Base-by-base conservation (phyloP, 2,113 vertebrate species). In the Pyxicephalus adspersus region DNA sequence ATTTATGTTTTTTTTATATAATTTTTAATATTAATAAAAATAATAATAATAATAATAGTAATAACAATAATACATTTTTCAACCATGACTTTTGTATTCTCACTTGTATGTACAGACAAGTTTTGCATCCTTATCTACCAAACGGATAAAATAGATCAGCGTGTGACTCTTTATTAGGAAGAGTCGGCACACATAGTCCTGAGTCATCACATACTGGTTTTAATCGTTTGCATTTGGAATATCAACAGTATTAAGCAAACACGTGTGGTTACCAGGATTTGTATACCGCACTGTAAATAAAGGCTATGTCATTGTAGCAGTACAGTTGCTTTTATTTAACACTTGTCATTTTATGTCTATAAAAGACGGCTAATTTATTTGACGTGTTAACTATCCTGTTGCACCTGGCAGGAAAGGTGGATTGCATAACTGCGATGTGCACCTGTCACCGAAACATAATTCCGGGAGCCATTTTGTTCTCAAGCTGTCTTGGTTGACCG, bases 241-340 rank as follows among this genome's bases (percentile, higher is more conserved):
- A 80, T 80, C 78, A 80, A 80, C 60, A 80, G 4, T 34, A 73
- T 73, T 81, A 65, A 74, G 45, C 68, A 81, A 81, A 81, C 73
- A 81, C 16, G n/a, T 74, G 79, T 22, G 79, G 79, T 57, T 74
- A 64, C 16, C 26, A 26, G 60, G 60, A 73, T 81, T 81, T 81
- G 60, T 81, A 57, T 64, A 63, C 34, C 57, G n/a, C 15, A 74
- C 28, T 25, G 68, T 65, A 73, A 81, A 81, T 26, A 81, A 20
- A 34, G 64, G 0, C 67, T 11, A n/a, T 34, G 67, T 34, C 66
- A 63, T 22, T 64, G 68, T 73, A 23, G 57, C 28, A 23, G 51
- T 63, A 54, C 58, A 26, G 52, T 74, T 63, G 38, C 51, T 73
- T 65, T 16, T 57, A 72, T 74, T 64, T 74, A 64, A 81, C 28